A percentile compares a stretch with the other conserved stretches of the same genome.
phyloP scores from a whole-genome alignment of 2,888 invertebrate genomes.

The Meganola albula region DNA sequence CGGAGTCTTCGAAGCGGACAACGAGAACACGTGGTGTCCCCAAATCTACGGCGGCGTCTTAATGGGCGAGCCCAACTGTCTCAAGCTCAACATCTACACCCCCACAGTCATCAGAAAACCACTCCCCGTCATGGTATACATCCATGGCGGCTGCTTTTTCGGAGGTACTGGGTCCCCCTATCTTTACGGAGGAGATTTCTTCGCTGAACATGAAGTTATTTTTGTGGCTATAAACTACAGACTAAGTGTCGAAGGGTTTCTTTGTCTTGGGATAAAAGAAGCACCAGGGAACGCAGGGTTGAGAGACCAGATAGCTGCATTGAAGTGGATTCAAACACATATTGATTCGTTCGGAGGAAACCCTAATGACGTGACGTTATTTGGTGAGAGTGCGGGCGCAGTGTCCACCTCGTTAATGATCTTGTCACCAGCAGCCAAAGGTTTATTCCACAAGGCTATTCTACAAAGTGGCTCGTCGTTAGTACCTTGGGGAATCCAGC shows the following conservation, averaged over 20 bases:
- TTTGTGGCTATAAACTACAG: constrained; percentile 80
- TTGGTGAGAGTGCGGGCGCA: constrained; percentile 69
- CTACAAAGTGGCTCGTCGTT: constrained; percentile 61
- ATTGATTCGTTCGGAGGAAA: constrained; percentile 62
- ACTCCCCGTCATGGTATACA: constrained; percentile 80
- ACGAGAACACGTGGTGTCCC: constrained; percentile 62
- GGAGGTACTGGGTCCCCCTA: constrained; percentile 78
- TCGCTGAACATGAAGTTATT: constrained; percentile 76
- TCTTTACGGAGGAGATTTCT: constrained; percentile 78
- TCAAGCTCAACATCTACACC: constrained; percentile 58
- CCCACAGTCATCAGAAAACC: constrained; percentile 33
- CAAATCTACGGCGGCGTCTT: constrained; percentile 46
- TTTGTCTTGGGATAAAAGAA: constrained; percentile 79
- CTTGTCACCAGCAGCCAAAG: constrained; percentile 51
- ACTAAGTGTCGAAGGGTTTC: constrained; percentile 77
- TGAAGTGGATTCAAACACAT: constrained; percentile 60
- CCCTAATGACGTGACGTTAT: constrained; percentile 58
- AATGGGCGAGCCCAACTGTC: constrained; percentile 55
- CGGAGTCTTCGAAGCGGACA: constrained; percentile 55
- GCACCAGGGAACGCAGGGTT: constrained; percentile 82
- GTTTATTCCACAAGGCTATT: constrained; percentile 62
- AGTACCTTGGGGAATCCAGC: constrained; percentile 61
- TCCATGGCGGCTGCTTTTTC: constrained; percentile 81
- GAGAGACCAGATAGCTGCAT: constrained; percentile 70
- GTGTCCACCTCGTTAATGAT: constrained; percentile 59